Base-by-base conservation (phyloP, 2,888 invertebrate genomes). In the Agonopterix subpropinquella region DNA sequence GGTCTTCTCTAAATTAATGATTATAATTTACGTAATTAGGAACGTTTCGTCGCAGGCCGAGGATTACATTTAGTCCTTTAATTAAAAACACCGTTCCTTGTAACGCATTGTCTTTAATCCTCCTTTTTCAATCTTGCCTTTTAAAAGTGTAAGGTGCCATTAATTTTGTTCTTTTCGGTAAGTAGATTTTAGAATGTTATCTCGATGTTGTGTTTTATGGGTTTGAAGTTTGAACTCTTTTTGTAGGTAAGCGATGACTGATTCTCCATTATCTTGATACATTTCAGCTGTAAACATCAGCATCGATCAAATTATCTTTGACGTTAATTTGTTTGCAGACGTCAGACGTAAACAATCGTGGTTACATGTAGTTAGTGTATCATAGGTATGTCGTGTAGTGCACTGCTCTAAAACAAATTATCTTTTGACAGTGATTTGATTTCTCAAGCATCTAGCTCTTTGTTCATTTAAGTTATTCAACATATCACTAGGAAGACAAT, bases 1-100 rank as follows among this genome's bases (percentile, higher is more conserved):
- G 49, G 67, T 61, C 67, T 73, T 70, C 67, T 58, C 65, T 63
- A 63, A 66, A 67, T 68, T 59, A 56, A 59, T 58, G 61, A 64
- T 64, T 61, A 68, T 66, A 65, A 64, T 64, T 67, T 59, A 65
- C 58, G 57, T 63, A 66, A 70, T 69, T 64, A 63, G 53, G 49
- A 51, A 54, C 54, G 45, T 53, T 58, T 51, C 53, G 44, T 47
- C 50, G 43, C 53, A 55, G 54, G 50, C 54, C 51, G 50, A 51
- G 54, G 59, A 66, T 67, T 59, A 58, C 55, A 41, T 52, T 61
- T 59, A 62, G 57, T 57, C 53, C 48, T 53, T 53, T 35, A 15
- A 18, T 44, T 28, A n/a, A 44, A 35, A 28, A 18, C 8, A 35
- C 43, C 35, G 43, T 35, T 44, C 28, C 18, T 18, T 18, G 35